Evolutionary conservation across 2,888 invertebrate species (phyloP).

Genomic region (Drosophila differens): DNA sequence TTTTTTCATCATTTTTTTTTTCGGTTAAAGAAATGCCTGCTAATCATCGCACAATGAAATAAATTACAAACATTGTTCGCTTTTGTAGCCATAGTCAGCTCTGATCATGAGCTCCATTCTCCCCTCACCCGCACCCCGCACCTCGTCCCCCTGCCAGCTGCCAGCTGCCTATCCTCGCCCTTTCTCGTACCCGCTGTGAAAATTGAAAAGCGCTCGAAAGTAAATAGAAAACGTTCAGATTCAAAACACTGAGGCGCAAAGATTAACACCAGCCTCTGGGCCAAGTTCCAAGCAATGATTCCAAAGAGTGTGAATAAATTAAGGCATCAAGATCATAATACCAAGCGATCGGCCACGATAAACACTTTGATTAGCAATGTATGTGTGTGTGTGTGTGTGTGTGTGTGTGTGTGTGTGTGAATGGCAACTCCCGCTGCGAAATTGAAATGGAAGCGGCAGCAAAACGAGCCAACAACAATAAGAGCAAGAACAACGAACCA

Average conservation of each 20-base stretch:
- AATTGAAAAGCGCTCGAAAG: constrained; percentile 77
- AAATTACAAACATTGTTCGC: constrained; percentile 80
- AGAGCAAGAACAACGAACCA: constrained; percentile 21
- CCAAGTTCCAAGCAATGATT: constrained; percentile 15
- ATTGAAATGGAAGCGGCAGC: constrained; percentile 80
- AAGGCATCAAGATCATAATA: constrained; percentile 81
- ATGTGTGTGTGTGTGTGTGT: background rate
- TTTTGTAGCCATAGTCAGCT: constrained; percentile 24
- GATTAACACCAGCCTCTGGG: constrained; percentile 65
- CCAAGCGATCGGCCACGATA: constrained; percentile 81
- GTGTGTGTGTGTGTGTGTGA: constrained; percentile 21
- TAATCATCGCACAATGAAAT: constrained; percentile 82
- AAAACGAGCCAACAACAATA: constrained; percentile 51
- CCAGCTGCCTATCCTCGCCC: background rate
- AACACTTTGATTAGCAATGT: constrained; percentile 80
- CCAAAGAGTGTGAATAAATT: constrained; percentile 82
- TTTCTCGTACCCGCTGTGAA: constrained; percentile 64
- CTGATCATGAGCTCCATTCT: constrained; percentile 37
- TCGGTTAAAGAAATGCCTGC: constrained; percentile 70
- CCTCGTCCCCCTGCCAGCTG: too few relatives aligned
- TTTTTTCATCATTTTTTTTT: background rate
- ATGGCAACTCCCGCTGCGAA: constrained; percentile 71
- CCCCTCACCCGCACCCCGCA: background rate
- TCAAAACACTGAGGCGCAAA: constrained; percentile 61
- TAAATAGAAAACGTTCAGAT: constrained; percentile 69